phyloP scores from a whole-genome alignment of 1,140 invertebrate genomes.

The Hesperophylax magnus region DNA sequence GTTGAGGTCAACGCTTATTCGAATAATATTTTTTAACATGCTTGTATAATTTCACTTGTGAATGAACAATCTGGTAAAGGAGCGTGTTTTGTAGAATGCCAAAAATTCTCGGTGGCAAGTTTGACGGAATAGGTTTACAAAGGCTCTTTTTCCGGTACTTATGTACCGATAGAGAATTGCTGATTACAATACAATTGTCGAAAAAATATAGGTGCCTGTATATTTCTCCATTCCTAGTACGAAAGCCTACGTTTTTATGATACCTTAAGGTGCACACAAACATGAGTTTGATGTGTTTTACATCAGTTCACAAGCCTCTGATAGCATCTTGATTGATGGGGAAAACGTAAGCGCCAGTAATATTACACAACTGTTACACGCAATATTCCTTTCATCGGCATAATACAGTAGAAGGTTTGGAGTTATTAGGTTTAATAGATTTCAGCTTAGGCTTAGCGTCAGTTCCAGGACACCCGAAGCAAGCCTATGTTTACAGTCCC shows the following conservation, averaged over 20 bases:
- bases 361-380: conserved; percentile 14
- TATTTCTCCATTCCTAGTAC: neutral
- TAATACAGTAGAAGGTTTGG: neutral
- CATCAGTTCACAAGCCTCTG: conserved; percentile 7
- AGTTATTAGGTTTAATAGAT: neutral
- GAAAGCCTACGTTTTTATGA: neutral
- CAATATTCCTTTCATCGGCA: neutral
- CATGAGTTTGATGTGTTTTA: conserved; percentile 10
- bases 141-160: neutral
- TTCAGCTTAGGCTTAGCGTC: neutral
- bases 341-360: neutral
- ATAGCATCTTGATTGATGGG: conserved; percentile 30
- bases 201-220: neutral
- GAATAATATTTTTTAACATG: no score
- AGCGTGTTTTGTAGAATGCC: no score
- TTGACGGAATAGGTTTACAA: neutral
- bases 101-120: neutral
- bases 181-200: neutral
- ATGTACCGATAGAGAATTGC: neutral
- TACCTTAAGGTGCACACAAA: neutral
- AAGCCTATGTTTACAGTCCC: no score
- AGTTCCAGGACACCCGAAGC: no score
- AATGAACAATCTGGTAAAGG: no score
- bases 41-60: no score
- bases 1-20: no score